Evolutionary conservation across 2,888 invertebrate species (phyloP), one percentile per base, ranked within the genome.

Genomic region (Adineta ricciae): DNA sequence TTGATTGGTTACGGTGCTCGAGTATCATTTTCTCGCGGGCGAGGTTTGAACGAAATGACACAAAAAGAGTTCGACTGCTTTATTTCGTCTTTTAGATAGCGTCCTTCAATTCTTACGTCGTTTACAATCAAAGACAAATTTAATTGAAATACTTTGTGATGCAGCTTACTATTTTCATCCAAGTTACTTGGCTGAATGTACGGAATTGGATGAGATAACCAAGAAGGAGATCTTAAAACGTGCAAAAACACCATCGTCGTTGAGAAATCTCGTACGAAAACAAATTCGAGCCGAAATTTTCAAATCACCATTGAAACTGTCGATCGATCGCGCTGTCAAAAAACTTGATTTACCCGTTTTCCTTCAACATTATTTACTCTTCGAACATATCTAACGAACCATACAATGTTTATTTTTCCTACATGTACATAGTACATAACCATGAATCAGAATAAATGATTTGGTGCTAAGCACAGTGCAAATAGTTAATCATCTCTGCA

Each of bases 21-120:
- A 73, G 88, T 91, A 14, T 88, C 89, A 85, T 88, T 90, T 83
- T 87, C 87, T 11, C 86, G 86, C 83, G 87, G 88, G n/a, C 92
- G 93, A 90, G 94, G 93, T 86, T 89, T 91, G 87, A 87, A 88
- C n/a, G 83, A 87, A 4, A 86, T 86, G 27, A 19, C 16, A 19
- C 7, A 32, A 87, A 9, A 87, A 86, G 84, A 94, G 95, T 46
- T 89, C 94, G 95, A 0, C 94, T 94, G 88, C 95, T 36, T 78
- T 24, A 24, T 38, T 19, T 50, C 5, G 3, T 11, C 2, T 78
- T 78, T 1, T 41, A 78, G 78, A 78, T 78, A 78, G 95, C 54
- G 93, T 95, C 85, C 91, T 95, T 9, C 95, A 94, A 89, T 94
- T 93, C 49, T 92, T 95, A 21, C 93, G 94, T 87, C 93, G 94